Conservation (phyloP, 2,797 vertebrate species). For the Halcyon smyrnensis region DNA sequence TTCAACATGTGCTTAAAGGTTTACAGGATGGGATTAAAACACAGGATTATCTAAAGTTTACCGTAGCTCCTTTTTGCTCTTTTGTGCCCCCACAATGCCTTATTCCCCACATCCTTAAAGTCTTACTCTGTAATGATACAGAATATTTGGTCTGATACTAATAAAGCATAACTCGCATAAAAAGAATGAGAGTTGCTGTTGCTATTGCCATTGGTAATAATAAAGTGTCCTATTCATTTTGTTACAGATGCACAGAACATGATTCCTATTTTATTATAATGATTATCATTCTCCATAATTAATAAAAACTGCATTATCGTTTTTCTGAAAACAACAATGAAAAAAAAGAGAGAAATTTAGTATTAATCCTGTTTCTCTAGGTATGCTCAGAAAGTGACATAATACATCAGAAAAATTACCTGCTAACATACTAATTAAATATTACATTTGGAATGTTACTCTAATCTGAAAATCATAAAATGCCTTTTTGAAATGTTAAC, state of each 20-base stretch:
- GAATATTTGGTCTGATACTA: neutral
- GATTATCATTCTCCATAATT: neutral
- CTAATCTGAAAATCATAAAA: constrained; percentile 25
- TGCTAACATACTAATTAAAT: neutral
- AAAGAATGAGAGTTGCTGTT: neutral
- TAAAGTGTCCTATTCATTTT: neutral
- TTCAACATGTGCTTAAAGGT: neutral
- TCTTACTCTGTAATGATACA: neutral
- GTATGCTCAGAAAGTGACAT: neutral
- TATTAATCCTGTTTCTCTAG: neutral
- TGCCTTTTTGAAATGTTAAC: neutral
- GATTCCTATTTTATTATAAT: neutral
- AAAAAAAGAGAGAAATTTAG: neutral
- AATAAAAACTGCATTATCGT: neutral
- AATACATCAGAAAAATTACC: neutral
- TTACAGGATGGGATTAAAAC: neutral
- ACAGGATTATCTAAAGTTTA: neutral
- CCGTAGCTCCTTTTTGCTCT: neutral
- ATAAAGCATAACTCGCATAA: neutral
- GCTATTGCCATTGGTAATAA: neutral
- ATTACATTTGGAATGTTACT: neutral
- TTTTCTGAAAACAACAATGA: neutral
- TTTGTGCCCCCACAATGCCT: neutral
- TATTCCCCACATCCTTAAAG: neutral
- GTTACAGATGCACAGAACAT: neutral